phyloP scores from a whole-genome alignment of 2,888 invertebrate species.

The Noctua janthina region DNA sequence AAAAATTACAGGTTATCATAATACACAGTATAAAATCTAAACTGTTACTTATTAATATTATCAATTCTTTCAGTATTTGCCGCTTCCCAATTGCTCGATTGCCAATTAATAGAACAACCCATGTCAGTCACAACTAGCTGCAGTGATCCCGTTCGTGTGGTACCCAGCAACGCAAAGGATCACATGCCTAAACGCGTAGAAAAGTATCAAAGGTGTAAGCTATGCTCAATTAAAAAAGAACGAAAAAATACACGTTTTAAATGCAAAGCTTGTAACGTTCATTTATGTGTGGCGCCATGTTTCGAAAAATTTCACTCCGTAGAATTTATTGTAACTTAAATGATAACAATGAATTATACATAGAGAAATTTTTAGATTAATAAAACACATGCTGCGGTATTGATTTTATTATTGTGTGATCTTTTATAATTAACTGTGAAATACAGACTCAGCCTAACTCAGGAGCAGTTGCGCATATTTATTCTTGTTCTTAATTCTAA shows the following conservation, averaged over 20 bases:
- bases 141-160: neutral
- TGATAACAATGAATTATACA: too few relatives aligned
- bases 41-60: neutral
- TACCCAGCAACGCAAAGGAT: neutral
- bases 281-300: neutral
- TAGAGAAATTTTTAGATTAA: neutral
- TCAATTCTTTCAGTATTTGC: neutral
- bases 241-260: neutral
- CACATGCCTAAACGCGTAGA: neutral
- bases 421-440: too few relatives aligned
- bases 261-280: conserved; percentile 1
- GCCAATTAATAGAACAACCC: neutral
- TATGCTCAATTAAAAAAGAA: neutral
- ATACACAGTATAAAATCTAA: neutral
- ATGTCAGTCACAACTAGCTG: neutral
- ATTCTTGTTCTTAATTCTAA: too few relatives aligned
- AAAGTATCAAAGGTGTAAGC: neutral
- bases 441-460: too few relatives aligned
- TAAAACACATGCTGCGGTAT: neutral
- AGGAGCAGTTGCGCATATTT: too few relatives aligned
- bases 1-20: neutral
- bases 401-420: neutral
- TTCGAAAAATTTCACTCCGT: neutral
- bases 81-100: conserved; percentile 1
- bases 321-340: neutral